A percentile compares a stretch with the other conserved stretches of the same genome.
These are phyloP conservation scores for Lucinisca nassula DNA, from an alignment of 2,888 invertebrate species.

Conservation along the genomic window DNA sequence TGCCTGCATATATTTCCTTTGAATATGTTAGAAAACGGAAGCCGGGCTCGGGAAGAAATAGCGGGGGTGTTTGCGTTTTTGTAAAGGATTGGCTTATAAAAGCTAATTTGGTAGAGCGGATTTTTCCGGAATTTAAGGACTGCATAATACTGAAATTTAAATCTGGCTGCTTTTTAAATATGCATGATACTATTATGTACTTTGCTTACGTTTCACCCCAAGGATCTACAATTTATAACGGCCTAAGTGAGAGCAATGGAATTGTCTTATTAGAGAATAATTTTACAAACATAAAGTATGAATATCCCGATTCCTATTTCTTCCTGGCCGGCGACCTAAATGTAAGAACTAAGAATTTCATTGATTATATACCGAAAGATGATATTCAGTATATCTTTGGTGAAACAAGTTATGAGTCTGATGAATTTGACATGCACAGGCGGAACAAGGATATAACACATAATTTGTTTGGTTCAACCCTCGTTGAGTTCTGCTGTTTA, in stretches of 20 bases:
- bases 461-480: conserved; percentile 23
- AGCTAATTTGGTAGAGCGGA: conserved; percentile 9
- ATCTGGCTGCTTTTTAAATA: neutral
- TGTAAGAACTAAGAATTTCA: conserved; percentile 41
- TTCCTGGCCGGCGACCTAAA: conserved; percentile 43
- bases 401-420: conserved; percentile 22
- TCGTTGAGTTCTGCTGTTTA: conserved; percentile 32
- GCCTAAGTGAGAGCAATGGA: conserved; percentile 25
- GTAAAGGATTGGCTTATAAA: neutral
- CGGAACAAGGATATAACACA: conserved; percentile 23
- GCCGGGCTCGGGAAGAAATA: conserved; percentile 15
- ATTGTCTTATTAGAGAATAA: conserved; percentile 33
- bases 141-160: conserved; percentile 28
- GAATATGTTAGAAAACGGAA: conserved; percentile 16
- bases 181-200: conserved; percentile 22
- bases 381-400: conserved; percentile 21
- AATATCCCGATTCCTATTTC: conserved; percentile 23
- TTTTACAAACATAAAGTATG: conserved; percentile 11
- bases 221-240: conserved; percentile 31
- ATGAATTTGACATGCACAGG: conserved; percentile 22
- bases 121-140: conserved; percentile 13
- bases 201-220: conserved; percentile 24
- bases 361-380: conserved; percentile 34
- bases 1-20: conserved; percentile 9
- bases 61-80: conserved; percentile 31